A percentile compares a stretch with the other conserved stretches of the same genome.
These are phyloP conservation scores for Cydia splendana DNA, from an alignment of 1,140 invertebrate species.

Conservation along the genomic window DNA sequence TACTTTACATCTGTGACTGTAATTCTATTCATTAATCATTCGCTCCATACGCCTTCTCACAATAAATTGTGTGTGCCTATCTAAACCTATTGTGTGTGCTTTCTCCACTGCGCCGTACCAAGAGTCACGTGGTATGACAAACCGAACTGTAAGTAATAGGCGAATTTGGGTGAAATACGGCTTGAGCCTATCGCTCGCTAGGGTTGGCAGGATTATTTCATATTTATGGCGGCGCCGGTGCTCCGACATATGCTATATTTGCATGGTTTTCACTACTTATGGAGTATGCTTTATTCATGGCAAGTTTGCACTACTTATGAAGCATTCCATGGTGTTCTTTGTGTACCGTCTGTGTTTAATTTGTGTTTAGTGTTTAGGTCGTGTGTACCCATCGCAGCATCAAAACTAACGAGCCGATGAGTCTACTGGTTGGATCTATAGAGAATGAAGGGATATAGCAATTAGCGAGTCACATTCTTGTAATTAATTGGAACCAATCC, in stretches of 20 bases:
- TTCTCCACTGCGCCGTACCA: slow-evolving; percentile 1
- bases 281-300: too few species aligned
- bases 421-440: too few species aligned
- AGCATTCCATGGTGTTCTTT: not conserved
- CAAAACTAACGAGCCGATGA: too few species aligned
- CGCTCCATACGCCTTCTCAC: not conserved
- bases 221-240: slow-evolving; percentile 19
- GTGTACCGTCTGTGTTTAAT: not conserved
- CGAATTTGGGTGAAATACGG: slow-evolving; percentile 29
- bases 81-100: not conserved
- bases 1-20: too few species aligned
- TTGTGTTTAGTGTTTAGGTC: too few species aligned
- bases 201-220: slow-evolving; percentile 22
- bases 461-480: too few species aligned
- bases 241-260: not conserved
- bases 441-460: too few species aligned
- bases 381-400: too few species aligned
- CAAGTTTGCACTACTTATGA: not conserved
- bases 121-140: slow-evolving; percentile 31
- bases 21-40: too few species aligned
- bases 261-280: not conserved
- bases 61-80: too few species aligned
- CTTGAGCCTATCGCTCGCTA: slow-evolving; percentile 17
- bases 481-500: too few species aligned
- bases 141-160: slow-evolving; percentile 32